Evolutionary conservation across 2,113 vertebrate genomes (phyloP).

Genomic region (Hypocryptadius cinnamomeus): DNA sequence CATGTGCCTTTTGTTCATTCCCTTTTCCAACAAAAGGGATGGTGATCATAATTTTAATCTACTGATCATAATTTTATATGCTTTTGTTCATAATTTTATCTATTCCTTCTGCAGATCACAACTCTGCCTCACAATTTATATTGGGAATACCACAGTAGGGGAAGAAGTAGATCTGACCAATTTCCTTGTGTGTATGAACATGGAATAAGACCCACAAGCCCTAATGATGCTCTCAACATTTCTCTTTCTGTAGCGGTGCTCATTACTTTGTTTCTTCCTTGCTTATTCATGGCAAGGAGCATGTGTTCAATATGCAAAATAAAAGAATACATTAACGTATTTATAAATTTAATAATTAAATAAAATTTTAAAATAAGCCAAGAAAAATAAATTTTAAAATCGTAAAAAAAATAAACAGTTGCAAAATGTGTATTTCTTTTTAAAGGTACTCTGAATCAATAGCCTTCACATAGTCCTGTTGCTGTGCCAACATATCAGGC

Average conservation of each 20-base stretch:
- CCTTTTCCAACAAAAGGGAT: not conserved
- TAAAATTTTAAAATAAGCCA: not conserved
- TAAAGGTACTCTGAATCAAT: not conserved
- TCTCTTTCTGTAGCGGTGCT: not conserved
- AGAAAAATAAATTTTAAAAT: not conserved
- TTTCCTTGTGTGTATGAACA: not conserved
- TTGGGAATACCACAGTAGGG: not conserved
- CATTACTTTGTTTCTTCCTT: not conserved
- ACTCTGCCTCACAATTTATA: not conserved
- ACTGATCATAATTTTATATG: not conserved
- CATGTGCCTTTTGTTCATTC: accelerated
- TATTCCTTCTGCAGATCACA: not conserved
- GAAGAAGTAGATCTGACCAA: not conserved
- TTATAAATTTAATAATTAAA: not conserved
- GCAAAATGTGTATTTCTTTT: not conserved
- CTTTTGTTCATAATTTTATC: not conserved
- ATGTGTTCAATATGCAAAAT: not conserved
- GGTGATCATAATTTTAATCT: not conserved
- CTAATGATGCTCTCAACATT: not conserved
- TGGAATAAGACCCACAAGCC: not conserved
- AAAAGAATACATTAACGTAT: not conserved
- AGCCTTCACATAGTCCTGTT: not conserved
- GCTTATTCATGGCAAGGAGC: not conserved
- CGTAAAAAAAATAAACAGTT: accelerated
- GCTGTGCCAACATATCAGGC: not conserved